These are phyloP conservation scores for Pseudomyrmex gracilis DNA, from an alignment of 1,140 invertebrate genomes.

Conservation along the genomic window DNA sequence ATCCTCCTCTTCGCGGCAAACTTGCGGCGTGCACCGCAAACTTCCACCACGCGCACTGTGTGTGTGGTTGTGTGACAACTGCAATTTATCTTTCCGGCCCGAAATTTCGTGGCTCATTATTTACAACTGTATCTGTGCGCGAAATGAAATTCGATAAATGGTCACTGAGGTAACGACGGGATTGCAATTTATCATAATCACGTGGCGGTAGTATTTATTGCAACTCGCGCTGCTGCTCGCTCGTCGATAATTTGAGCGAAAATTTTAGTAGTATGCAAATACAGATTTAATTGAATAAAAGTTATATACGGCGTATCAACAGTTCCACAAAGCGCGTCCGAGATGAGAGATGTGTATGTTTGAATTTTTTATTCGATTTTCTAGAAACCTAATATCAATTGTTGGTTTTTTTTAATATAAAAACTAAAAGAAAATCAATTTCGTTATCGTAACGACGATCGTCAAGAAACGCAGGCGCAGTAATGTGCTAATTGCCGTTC, in stretches of 20 bases:
- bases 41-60: conserved; percentile 29
- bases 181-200: conserved; percentile 52
- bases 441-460: neutral
- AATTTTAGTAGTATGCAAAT: conserved; percentile 22
- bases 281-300: neutral
- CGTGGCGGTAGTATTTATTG: conserved; percentile 38
- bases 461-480: conserved; percentile 21
- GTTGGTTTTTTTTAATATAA: neutral
- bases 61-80: conserved; percentile 21
- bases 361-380: neutral
- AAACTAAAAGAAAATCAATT: conserved; percentile 9
- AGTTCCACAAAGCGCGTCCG: too few relatives aligned
- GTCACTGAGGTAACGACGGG: conserved; percentile 25
- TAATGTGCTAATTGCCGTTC: conserved; percentile 63
- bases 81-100: conserved; percentile 64
- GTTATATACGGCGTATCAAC: too few relatives aligned
- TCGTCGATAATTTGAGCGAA: conserved; percentile 23
- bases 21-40: conserved; percentile 52
- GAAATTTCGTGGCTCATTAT: conserved; percentile 58
- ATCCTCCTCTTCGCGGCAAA: conserved; percentile 71
- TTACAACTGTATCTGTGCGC: conserved; percentile 54
- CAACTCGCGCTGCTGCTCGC: neutral
- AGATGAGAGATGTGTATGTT: neutral
- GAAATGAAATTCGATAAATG: conserved; percentile 60
- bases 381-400: neutral